Conservation (phyloP, 2,888 invertebrate genomes). For the Lumbricus terrestris region DNA sequence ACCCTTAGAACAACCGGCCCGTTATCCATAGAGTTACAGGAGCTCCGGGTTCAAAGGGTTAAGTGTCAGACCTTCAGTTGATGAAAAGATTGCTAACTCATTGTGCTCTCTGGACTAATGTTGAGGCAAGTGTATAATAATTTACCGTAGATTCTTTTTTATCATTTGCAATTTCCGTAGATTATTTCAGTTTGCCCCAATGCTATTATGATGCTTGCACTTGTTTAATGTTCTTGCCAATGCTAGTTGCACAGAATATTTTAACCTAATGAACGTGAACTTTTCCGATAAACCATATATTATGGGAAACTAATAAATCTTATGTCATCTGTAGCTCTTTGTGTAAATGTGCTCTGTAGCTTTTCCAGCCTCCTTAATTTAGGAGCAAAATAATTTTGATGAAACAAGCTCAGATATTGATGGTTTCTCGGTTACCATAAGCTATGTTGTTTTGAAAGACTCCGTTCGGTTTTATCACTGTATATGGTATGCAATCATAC, state of each 20-base stretch:
- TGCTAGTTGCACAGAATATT: background rate
- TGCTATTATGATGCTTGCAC: too few relatives aligned
- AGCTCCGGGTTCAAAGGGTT: too few relatives aligned
- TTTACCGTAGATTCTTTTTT: too few relatives aligned
- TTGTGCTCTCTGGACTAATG: too few relatives aligned
- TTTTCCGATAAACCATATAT: background rate
- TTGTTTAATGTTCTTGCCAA: background rate
- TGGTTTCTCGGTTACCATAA: background rate
- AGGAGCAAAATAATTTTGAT: background rate
- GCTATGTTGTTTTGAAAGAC: background rate
- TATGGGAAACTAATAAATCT: background rate
- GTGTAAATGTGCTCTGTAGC: background rate
- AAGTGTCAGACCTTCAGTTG: too few relatives aligned
- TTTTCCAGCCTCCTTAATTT: background rate
- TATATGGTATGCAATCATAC: too few relatives aligned
- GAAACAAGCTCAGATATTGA: background rate
- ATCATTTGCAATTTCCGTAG: too few relatives aligned
- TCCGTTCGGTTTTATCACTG: background rate
- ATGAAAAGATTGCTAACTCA: too few relatives aligned
- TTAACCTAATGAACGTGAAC: background rate
- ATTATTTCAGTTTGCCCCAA: too few relatives aligned
- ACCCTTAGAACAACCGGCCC: too few relatives aligned
- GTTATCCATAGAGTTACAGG: too few relatives aligned
- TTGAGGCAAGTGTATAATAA: too few relatives aligned
- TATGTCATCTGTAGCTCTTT: background rate